These are phyloP conservation scores for Enteromius fasciolatus DNA, from an alignment of 2,797 vertebrate genomes.

Conservation along the genomic window DNA sequence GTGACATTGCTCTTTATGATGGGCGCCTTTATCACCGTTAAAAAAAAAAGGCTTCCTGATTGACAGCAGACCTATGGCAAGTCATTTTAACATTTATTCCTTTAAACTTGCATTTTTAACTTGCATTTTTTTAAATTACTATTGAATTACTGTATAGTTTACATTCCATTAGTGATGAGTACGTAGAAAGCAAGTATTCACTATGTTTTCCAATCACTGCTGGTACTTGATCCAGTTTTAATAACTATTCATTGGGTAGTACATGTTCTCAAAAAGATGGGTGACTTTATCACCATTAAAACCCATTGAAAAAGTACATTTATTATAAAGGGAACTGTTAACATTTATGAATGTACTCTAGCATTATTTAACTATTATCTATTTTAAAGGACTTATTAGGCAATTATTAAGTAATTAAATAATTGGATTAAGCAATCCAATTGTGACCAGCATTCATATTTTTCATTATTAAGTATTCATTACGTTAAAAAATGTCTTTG, in stretches of 20 bases:
- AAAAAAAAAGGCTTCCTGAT: not conserved
- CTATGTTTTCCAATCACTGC: not conserved
- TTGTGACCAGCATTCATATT: not conserved
- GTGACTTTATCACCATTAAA: not conserved
- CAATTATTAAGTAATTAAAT: not conserved
- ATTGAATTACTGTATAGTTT: not conserved
- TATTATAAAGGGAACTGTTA: not conserved
- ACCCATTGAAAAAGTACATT: not conserved
- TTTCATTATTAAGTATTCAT: not conserved
- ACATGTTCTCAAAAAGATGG: not conserved
- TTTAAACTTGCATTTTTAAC: not conserved
- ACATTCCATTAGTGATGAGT: not conserved
- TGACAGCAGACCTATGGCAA: not conserved
- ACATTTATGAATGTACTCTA: not conserved
- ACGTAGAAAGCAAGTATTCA: not conserved
- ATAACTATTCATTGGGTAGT: not conserved
- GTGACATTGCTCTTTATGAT: constrained; percentile 35
- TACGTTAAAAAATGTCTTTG: not conserved
- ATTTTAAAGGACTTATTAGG: not conserved
- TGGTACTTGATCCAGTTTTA: not conserved
- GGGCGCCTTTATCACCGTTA: not conserved
- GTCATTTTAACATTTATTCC: constrained; percentile 5
- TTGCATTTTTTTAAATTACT: not conserved
- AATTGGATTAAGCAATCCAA: not conserved
- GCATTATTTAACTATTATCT: not conserved